phyloP scores from a whole-genome alignment of 2,888 invertebrate genomes.

The Campoplex nolae region DNA sequence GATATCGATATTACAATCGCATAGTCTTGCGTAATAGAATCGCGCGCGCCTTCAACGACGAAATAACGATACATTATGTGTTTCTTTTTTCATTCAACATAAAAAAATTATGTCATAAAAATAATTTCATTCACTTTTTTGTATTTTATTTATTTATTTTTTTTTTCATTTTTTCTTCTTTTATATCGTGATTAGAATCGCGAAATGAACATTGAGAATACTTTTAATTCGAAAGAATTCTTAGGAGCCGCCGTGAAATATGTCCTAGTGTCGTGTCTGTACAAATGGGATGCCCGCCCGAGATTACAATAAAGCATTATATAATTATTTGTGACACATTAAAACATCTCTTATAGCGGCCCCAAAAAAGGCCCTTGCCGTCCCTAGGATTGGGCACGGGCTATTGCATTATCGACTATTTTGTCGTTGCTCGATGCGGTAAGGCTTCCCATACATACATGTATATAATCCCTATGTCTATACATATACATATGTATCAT shows the following conservation, averaged over 20 bases:
- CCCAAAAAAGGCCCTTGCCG: constrained; percentile 66
- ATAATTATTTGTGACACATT: constrained; percentile 69
- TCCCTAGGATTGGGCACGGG: constrained; percentile 66
- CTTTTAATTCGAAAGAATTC: constrained; percentile 46
- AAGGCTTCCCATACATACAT: constrained; percentile 53
- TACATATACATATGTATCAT: constrained; percentile 42
- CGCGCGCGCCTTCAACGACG: constrained; percentile 59
- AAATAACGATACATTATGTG: constrained; percentile 46
- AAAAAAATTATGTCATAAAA: constrained; percentile 16
- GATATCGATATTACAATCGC: constrained; percentile 40
- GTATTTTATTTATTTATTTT: too few species aligned
- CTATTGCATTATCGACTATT: constrained; percentile 71
- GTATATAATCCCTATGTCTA: constrained; percentile 38
- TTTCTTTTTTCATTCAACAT: constrained; percentile 9
- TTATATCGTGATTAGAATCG: constrained; percentile 21
- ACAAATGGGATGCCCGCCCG: constrained; percentile 77
- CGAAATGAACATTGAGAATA: constrained; percentile 1
- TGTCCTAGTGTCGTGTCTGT: constrained; percentile 67
- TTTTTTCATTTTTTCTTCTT: constrained; percentile 15
- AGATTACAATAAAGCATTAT: constrained; percentile 72
- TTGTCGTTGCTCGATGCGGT: constrained; percentile 64
- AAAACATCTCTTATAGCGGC: constrained; percentile 59
- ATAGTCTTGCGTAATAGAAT: constrained; percentile 41
- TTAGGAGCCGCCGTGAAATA: constrained; percentile 54
- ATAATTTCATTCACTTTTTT: not conserved